Evolutionary conservation across 2,797 vertebrate genomes (phyloP).

Genomic region (Urocyon cinereoargenteus): DNA sequence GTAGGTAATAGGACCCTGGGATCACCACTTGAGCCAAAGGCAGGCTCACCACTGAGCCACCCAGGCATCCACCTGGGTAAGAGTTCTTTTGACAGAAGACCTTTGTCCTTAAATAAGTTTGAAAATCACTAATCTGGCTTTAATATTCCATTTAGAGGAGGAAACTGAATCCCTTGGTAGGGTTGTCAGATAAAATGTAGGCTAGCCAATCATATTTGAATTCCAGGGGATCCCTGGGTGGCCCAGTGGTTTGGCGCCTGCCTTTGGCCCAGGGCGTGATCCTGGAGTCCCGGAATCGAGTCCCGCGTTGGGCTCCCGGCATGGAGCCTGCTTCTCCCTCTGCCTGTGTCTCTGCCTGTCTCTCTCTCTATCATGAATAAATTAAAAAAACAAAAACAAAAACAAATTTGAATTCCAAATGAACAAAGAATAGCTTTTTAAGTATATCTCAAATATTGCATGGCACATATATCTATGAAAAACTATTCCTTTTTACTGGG

Average conservation of each 20-base stretch:
- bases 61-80: background rate
- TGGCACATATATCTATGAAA: background rate
- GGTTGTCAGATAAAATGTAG: background rate
- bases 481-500: background rate
- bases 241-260: too few relatives aligned
- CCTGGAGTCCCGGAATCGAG: too few relatives aligned
- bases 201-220: background rate
- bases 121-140: slow-evolving; percentile 16
- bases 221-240: background rate
- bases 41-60: too few relatives aligned
- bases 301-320: too few relatives aligned
- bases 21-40: too few relatives aligned
- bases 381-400: too few relatives aligned
- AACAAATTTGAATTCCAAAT: slow-evolving; percentile 40
- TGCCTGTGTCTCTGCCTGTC: too few relatives aligned
- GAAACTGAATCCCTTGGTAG: background rate
- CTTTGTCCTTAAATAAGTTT: background rate
- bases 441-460: slow-evolving; percentile 20
- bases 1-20: background rate
- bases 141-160: background rate
- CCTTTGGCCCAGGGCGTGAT: too few relatives aligned
- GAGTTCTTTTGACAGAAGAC: background rate
- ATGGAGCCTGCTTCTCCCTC: too few relatives aligned
- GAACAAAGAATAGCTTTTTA: background rate
- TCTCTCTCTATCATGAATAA: too few relatives aligned